These are phyloP conservation scores for Pipistrellus nathusii DNA, from an alignment of 2,797 vertebrate species.

Conservation along the genomic window DNA sequence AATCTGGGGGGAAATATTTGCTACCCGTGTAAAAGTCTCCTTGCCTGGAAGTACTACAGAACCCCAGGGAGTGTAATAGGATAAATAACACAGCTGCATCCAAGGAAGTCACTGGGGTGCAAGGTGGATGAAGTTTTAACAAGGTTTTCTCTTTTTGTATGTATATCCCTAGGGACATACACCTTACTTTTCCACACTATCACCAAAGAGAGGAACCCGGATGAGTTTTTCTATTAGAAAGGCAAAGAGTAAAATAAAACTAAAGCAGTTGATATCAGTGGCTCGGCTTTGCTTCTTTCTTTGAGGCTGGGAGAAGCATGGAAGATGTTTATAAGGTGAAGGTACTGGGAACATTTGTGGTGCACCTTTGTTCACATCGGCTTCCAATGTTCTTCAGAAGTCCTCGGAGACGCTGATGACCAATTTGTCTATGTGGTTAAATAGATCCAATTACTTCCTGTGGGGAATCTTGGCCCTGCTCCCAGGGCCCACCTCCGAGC, in stretches of 20 bases:
- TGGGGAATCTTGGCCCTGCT: background rate
- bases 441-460: background rate
- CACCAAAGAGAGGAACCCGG: background rate
- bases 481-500: background rate
- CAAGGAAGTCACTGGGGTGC: background rate
- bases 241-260: background rate
- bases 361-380: conserved; percentile 15
- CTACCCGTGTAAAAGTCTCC: background rate
- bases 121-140: background rate
- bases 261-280: background rate
- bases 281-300: background rate
- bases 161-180: background rate
- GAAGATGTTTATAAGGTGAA: background rate
- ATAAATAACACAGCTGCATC: background rate
- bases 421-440: background rate
- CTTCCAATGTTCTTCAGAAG: conserved; percentile 47
- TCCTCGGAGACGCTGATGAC: background rate
- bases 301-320: background rate
- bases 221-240: background rate
- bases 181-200: background rate
- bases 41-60: background rate
- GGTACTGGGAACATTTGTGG: background rate
- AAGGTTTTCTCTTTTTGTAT: background rate
- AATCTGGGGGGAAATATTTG: background rate
- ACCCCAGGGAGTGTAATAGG: background rate